These are phyloP conservation scores for Siderastrea siderea DNA, from an alignment of 92 coral and sea anemone species.

Conservation along the genomic window DNA sequence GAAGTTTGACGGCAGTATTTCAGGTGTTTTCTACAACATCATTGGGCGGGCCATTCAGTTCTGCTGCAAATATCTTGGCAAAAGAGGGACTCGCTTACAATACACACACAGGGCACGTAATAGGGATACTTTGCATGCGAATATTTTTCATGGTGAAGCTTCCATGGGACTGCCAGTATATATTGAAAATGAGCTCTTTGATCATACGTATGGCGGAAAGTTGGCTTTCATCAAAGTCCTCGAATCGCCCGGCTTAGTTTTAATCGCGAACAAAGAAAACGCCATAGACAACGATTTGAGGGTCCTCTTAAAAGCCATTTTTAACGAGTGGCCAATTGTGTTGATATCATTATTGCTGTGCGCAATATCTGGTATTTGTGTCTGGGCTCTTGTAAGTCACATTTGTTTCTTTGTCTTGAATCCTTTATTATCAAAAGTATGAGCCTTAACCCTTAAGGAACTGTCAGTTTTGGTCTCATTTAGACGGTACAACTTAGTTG, in stretches of 20 bases:
- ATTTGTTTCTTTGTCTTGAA: no score
- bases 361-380: constrained; percentile 19
- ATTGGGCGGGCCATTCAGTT: constrained; percentile 10
- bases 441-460: no score
- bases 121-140: neutral
- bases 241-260: constrained; percentile 16
- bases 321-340: constrained; percentile 18
- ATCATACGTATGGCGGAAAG: neutral
- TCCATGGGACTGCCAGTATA: constrained; percentile 6
- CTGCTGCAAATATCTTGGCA: constrained; percentile 4
- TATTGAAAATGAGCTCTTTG: constrained; percentile 14
- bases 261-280: constrained; percentile 7
- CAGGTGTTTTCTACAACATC: constrained; percentile 11
- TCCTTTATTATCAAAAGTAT: no score
- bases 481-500: no score
- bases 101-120: neutral
- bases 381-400: constrained; percentile 28
- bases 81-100: neutral
- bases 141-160: constrained; percentile 13
- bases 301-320: constrained; percentile 8
- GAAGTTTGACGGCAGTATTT: neutral
- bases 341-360: constrained; percentile 18
- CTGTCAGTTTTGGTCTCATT: no score
- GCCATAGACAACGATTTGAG: neutral
- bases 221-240: constrained; percentile 13